Conservation (phyloP, 2,113 vertebrate species). For the Solenodon paradoxus region DNA sequence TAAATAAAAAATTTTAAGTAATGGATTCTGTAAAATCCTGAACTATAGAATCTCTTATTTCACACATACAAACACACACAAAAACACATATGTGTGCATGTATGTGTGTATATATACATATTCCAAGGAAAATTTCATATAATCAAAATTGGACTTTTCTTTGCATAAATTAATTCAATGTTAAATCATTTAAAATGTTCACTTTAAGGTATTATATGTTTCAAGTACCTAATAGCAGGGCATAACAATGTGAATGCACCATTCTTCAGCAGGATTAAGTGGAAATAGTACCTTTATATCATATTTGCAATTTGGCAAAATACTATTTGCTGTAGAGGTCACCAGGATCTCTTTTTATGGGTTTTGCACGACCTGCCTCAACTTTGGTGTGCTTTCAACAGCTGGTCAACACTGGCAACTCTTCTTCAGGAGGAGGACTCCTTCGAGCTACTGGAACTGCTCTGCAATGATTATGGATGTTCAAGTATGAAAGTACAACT, state of each 20-base stretch:
- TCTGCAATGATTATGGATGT: neutral
- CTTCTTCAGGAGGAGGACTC: neutral
- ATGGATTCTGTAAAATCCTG: neutral
- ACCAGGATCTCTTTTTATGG: neutral
- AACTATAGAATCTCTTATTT: neutral
- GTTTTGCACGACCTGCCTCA: neutral
- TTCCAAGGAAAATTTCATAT: slow-evolving; percentile 3
- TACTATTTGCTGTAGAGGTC: neutral
- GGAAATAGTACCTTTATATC: neutral
- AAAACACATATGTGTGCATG: too few species aligned
- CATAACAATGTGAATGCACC: neutral
- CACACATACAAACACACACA: too few species aligned
- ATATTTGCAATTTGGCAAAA: slow-evolving; percentile 18
- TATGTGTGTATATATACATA: too few species aligned
- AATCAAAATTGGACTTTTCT: neutral
- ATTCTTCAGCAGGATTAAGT: neutral
- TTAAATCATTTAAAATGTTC: slow-evolving; percentile 21
- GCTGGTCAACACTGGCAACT: neutral
- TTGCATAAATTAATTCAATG: neutral
- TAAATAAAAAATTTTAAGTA: slow-evolving; percentile 25
- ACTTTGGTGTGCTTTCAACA: neutral
- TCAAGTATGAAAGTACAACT: neutral
- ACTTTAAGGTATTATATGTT: neutral
- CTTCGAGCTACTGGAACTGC: neutral
- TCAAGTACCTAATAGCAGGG: neutral